Evolutionary conservation across 35 echinoderm and acorn worm species (phyloP).

Genomic region (Apostichopus parvimensis): DNA sequence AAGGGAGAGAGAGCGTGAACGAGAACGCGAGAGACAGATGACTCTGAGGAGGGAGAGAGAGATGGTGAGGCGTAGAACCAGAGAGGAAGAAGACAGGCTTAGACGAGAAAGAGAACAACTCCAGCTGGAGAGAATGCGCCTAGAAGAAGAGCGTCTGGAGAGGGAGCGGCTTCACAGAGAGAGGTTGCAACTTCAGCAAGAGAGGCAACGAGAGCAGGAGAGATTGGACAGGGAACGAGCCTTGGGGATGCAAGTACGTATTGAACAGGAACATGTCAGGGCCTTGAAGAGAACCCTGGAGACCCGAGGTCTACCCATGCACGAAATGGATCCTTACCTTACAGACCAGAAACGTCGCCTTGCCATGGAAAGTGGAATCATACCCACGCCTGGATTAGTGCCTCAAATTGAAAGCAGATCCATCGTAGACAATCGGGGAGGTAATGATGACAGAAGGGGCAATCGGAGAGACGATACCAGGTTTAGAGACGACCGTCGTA

Average conservation of each 20-base stretch:
- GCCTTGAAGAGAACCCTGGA: conserved; percentile 72
- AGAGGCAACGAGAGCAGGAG: conserved; percentile 74
- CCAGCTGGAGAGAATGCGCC: conserved; percentile 60
- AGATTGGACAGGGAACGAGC: conserved; percentile 74
- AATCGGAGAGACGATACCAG: conserved; percentile 55
- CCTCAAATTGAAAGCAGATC: conserved; percentile 44
- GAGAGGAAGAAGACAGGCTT: conserved; percentile 78
- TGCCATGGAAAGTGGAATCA: conserved; percentile 47
- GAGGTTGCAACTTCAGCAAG: conserved; percentile 73
- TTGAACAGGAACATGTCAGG: conserved; percentile 72
- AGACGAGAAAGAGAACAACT: conserved; percentile 69
- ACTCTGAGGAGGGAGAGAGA: conserved; percentile 79
- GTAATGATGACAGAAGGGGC: conserved; percentile 56
- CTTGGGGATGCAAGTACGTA: conserved; percentile 71
- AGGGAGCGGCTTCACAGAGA: conserved; percentile 71
- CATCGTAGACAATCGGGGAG: conserved; percentile 25
- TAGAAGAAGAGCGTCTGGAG: conserved; percentile 72
- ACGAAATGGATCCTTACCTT: conserved; percentile 72
- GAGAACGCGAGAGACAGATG: conserved; percentile 74
- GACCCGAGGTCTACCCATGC: conserved; percentile 67
- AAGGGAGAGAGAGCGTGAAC: conserved; percentile 73
- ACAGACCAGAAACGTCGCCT: conserved; percentile 77
- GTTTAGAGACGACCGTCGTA: conserved; percentile 60
- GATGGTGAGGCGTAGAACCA: conserved; percentile 59
- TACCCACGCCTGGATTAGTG: conserved; percentile 13